These are phyloP conservation scores for Anorthoa munda DNA, from an alignment of 2,888 invertebrate genomes.

Conservation along the genomic window DNA sequence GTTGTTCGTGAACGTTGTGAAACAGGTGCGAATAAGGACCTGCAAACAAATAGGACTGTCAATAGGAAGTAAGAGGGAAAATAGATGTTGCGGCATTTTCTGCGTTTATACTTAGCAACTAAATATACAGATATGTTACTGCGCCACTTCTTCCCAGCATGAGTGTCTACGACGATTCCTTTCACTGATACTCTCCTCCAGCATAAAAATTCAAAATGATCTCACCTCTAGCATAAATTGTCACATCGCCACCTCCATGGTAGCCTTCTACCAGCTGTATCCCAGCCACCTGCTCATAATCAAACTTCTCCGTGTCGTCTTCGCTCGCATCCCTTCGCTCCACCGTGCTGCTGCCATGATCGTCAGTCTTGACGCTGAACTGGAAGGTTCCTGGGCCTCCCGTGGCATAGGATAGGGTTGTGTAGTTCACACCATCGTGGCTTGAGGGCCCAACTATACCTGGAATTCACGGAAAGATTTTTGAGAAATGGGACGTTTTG, in stretches of 20 bases:
- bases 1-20: constrained; percentile 97
- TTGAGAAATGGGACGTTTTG: too few relatives aligned
- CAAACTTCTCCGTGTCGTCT: constrained; percentile 91
- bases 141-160: too few relatives aligned
- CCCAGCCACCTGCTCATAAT: constrained; percentile 94
- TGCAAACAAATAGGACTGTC: constrained; percentile 72
- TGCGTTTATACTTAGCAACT: too few relatives aligned
- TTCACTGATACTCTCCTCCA: too few relatives aligned
- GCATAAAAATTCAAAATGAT: neutral
- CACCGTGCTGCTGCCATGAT: constrained; percentile 74
- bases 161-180: too few relatives aligned
- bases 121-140: too few relatives aligned
- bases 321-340: constrained; percentile 91
- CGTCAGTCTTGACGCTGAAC: constrained; percentile 76
- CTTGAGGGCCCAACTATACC: constrained; percentile 92
- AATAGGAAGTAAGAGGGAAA: too few relatives aligned
- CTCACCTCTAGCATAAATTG: constrained; percentile 94
- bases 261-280: constrained; percentile 94
- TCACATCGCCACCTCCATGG: constrained; percentile 96
- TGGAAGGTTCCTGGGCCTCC: constrained; percentile 94
- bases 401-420: constrained; percentile 94
- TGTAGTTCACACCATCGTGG: constrained; percentile 93
- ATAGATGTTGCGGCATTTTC: too few relatives aligned
- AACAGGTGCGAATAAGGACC: constrained; percentile 97
- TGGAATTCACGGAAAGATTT: constrained; percentile 69